phyloP scores from a whole-genome alignment of 1,140 invertebrate genomes.

The Diuraphis noxia region DNA sequence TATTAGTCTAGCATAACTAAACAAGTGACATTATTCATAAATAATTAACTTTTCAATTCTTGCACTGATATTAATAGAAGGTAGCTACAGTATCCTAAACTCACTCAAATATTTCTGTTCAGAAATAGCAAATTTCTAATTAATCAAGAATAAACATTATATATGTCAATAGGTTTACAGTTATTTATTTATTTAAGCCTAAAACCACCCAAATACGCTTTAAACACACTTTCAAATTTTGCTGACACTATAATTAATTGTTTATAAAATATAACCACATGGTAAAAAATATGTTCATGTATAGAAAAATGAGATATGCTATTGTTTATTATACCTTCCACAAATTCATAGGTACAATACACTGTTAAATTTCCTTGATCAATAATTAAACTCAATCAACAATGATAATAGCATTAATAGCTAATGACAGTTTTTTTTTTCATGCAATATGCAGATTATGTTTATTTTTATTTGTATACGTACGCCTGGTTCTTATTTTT shows the following conservation, averaged over 20 bases:
- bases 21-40: neutral
- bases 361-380: neutral
- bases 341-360: neutral
- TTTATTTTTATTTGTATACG: neutral
- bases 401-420: neutral
- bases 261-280: neutral
- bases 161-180: neutral
- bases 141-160: neutral
- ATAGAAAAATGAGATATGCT: neutral
- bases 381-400: neutral
- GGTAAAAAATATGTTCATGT: neutral
- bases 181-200: neutral
- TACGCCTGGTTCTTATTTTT: neutral
- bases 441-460: slow-evolving; percentile 2
- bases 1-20: neutral
- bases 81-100: slow-evolving; percentile 21
- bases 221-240: neutral
- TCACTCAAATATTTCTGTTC: neutral
- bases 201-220: neutral
- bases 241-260: neutral
- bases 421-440: neutral
- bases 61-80: neutral
- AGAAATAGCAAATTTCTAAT: neutral
- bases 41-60: neutral
- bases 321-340: neutral